phyloP scores from a whole-genome alignment of 2,888 invertebrate species.

The Gari tellinella region DNA sequence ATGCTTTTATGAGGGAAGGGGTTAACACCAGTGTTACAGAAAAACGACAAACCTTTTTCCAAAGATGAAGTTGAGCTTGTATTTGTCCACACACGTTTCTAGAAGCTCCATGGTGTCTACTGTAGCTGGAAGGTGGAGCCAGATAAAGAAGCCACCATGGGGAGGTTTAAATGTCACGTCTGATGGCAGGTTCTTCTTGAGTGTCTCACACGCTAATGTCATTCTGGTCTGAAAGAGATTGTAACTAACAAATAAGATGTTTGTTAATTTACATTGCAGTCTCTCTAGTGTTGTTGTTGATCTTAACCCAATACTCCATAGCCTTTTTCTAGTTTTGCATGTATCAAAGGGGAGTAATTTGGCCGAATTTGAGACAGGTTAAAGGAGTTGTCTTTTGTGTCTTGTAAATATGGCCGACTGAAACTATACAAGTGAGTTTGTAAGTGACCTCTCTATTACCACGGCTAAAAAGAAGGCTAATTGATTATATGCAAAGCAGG shows the following conservation, averaged over 20 bases:
- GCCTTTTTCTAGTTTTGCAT: too few species aligned
- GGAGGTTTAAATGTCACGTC: conserved; percentile 58
- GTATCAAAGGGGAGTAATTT: too few species aligned
- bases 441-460: neutral
- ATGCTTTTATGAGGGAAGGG: neutral
- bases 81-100: conserved; percentile 56
- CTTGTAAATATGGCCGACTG: too few species aligned
- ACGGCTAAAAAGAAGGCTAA: too few species aligned
- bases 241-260: neutral
- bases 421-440: too few species aligned
- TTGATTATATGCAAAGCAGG: too few species aligned
- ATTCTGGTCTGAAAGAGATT: conserved; percentile 84
- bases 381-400: too few species aligned
- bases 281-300: neutral
- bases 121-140: conserved; percentile 86
- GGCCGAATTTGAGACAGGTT: too few species aligned
- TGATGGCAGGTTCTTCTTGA: conserved; percentile 62
- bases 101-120: conserved; percentile 63
- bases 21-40: neutral
- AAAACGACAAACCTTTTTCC: conserved; percentile 68
- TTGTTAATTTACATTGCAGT: neutral
- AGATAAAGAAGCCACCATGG: conserved; percentile 88
- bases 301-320: too few species aligned
- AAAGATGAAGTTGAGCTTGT: conserved; percentile 69
- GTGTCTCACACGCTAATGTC: conserved; percentile 62